Evolutionary conservation across 2,797 vertebrate genomes (phyloP).

Genomic region (Hemitrygon akajei): DNA sequence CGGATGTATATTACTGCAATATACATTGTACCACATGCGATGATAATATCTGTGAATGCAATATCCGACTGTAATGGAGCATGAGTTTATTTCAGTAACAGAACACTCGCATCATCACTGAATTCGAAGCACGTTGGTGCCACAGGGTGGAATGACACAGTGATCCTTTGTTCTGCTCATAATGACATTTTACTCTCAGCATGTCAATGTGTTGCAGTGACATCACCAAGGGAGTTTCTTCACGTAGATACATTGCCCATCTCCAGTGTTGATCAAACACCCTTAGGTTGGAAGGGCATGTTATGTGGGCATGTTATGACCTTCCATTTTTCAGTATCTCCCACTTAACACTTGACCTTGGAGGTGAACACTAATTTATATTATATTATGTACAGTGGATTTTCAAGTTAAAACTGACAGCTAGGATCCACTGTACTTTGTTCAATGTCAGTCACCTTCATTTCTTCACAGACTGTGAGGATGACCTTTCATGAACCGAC

Average conservation of each 20-base stretch:
- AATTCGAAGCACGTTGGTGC: slow-evolving; percentile 8
- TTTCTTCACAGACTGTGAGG: not conserved
- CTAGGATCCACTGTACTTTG: no score
- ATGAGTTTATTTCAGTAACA: not conserved
- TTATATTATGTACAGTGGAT: not conserved
- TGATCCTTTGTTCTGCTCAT: not conserved
- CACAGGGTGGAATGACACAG: not conserved
- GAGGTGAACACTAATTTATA: not conserved
- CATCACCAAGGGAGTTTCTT: not conserved
- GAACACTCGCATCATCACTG: not conserved
- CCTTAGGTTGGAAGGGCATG: not conserved
- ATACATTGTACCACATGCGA: not conserved
- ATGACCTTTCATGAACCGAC: no score
- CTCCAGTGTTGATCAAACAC: not conserved
- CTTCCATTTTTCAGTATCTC: no score
- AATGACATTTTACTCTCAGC: not conserved
- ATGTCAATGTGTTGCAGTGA: not conserved
- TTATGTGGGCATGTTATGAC: not conserved
- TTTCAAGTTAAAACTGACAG: not conserved
- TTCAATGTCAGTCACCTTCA: not conserved
- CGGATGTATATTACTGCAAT: not conserved
- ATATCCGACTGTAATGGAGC: slow-evolving; percentile 14
- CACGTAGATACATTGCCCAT: not conserved
- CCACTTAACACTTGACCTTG: no score
- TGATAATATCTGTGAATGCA: slow-evolving; percentile 18